Percentiles rank a stretch among this genome's conserved stretches.
These are phyloP conservation scores for Gadopsis bispinosus DNA, from an alignment of 2,797 vertebrate genomes.

Conservation along the genomic window DNA sequence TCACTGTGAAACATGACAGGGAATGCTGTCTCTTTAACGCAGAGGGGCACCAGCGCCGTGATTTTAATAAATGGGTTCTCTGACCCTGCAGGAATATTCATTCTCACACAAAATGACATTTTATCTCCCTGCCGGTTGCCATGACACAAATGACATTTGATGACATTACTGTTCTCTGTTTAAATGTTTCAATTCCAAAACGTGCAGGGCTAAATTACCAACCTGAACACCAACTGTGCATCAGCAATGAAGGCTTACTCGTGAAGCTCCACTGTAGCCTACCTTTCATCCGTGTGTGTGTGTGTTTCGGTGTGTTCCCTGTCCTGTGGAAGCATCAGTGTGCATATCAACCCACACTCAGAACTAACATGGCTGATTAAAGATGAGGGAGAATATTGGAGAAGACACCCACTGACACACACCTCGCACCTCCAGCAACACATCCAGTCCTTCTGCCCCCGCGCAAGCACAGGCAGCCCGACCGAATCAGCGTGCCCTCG, in stretches of 20 bases:
- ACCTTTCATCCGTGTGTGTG: neutral
- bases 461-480: neutral
- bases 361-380: conserved; percentile 42
- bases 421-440: conserved; percentile 46
- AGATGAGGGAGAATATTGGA: conserved; percentile 42
- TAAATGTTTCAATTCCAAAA: conserved; percentile 70
- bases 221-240: conserved; percentile 24
- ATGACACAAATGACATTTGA: conserved; percentile 70
- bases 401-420: conserved; percentile 49
- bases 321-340: neutral
- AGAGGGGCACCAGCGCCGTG: neutral
- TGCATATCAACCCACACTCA: conserved; percentile 38
- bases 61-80: conserved; percentile 73
- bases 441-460: conserved; percentile 10
- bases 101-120: conserved; percentile 72
- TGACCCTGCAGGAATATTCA: conserved; percentile 66
- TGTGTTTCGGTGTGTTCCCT: neutral
- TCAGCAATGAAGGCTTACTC: conserved; percentile 29
- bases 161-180: conserved; percentile 65
- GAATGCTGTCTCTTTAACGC: conserved; percentile 59
- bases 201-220: conserved; percentile 41
- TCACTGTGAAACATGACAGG: conserved; percentile 68
- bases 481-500: conserved; percentile 15
- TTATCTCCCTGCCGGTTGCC: conserved; percentile 61
- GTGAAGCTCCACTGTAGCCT: neutral